phyloP scores from a whole-genome alignment of 2,888 invertebrate genomes.

The Tholera decimalis region DNA sequence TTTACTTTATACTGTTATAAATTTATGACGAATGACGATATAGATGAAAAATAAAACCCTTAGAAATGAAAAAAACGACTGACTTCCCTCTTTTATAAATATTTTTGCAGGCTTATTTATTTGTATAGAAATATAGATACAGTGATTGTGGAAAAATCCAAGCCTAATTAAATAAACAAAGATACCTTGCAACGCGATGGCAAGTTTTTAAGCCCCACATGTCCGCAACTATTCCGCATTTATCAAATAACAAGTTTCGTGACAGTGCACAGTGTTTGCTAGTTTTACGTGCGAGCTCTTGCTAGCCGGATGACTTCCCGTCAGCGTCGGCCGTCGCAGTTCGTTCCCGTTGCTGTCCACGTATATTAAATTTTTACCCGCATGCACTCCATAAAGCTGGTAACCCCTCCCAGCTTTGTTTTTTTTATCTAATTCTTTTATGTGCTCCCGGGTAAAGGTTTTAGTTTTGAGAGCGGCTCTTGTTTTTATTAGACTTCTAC shows the following conservation, averaged over 20 bases:
- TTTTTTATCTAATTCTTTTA: slow-evolving; percentile 48
- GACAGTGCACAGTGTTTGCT: neutral
- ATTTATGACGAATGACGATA: no score
- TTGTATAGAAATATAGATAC: no score
- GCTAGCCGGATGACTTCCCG: slow-evolving; percentile 43
- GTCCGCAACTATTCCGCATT: neutral
- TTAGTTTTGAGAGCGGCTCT: slow-evolving; percentile 35
- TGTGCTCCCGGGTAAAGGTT: slow-evolving; percentile 34
- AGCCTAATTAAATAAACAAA: no score
- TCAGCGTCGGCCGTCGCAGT: slow-evolving; percentile 54
- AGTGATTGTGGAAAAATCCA: no score
- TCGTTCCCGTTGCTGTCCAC: slow-evolving; percentile 55
- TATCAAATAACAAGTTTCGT: neutral
- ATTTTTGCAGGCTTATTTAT: no score
- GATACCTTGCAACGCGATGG: neutral
- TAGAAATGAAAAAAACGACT: no score
- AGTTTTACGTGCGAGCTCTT: slow-evolving; percentile 13
- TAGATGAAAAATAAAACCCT: no score
- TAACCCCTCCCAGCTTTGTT: slow-evolving; percentile 31
- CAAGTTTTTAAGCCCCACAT: neutral
- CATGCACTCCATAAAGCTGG: slow-evolving; percentile 69
- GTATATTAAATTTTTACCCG: slow-evolving; percentile 75
- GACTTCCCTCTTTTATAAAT: no score
- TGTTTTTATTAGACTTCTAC: slow-evolving; percentile 32
- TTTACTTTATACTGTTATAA: no score